A percentile compares a stretch with the other conserved stretches of the same genome.
These are phyloP conservation scores for Sycophila sp. DNA, from an alignment of 1,140 invertebrate genomes.

Conservation along the genomic window DNA sequence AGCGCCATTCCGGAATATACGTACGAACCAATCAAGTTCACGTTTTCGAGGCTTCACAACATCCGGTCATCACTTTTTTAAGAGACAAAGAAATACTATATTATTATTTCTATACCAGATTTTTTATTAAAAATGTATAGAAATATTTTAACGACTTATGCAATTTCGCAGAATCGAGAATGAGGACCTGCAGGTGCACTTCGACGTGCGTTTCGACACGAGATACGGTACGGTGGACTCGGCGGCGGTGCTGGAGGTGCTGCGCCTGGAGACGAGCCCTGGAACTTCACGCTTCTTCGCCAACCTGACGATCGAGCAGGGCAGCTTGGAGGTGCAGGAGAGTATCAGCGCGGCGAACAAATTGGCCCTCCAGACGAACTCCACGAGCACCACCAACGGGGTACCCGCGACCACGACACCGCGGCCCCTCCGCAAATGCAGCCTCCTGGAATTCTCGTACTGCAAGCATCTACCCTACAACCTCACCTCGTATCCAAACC, in stretches of 20 bases:
- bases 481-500: conserved; percentile 84
- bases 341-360: conserved; percentile 68
- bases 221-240: conserved; percentile 65
- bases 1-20: no score
- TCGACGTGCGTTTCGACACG: conserved; percentile 77
- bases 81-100: no score
- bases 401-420: conserved; percentile 61
- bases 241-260: conserved; percentile 68
- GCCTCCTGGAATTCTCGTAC: conserved; percentile 73
- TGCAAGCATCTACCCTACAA: conserved; percentile 82
- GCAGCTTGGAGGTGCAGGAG: conserved; percentile 75
- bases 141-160: no score
- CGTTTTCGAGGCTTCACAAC: no score
- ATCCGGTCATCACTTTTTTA: no score
- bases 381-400: conserved; percentile 62
- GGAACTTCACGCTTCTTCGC: conserved; percentile 68
- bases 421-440: conserved; percentile 74
- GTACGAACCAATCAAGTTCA: no score
- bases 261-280: conserved; percentile 68
- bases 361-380: conserved; percentile 66
- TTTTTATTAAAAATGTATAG: no score
- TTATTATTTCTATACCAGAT: no score
- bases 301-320: conserved; percentile 73
- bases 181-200: conserved; percentile 76
- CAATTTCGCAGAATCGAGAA: conserved; percentile 74